Evolutionary conservation across 2,797 vertebrate species (phyloP), one percentile per base, ranked within the genome.

Genomic region (Ctenochaetus hawaiiensis): DNA sequence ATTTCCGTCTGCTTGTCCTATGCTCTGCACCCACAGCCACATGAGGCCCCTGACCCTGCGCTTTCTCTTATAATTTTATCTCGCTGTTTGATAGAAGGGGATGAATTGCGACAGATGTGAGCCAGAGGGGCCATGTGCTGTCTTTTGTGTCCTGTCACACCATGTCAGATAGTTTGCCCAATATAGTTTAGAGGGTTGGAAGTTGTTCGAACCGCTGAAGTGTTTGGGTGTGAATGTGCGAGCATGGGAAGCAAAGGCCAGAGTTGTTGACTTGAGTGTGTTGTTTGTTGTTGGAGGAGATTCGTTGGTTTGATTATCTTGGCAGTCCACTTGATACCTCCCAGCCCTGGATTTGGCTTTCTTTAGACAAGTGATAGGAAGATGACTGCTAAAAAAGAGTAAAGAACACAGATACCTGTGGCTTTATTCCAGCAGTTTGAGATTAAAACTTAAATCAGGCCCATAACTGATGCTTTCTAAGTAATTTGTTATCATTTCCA

Each of bases 1-100:
- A 72, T 77, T 64, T 74, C 74, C 39, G 18, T 59, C 41, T 64
- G 65, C 48, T 47, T 71, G n/a, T 58, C 26, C 47, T 37, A 23
- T 54, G 41, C 63, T 34, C 47, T 68, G 34, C 78, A 79, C 72
- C 71, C 77, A 70, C 72, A 66, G 83, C 58, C 71, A 86, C 84
- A 79, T 49, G 58, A 80, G 63, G 77, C 63, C 77, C 54, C 18
- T 75, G 73, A 88, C 72, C 86, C 83, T 62, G 62, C 1, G 57
- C 80, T 81, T 81, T 90, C 80, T 78, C 74, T 70, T 80, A 75
- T 84, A 87, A 84, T 87, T 54, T 7, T 47, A 80, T 82, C 81
- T 76, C 14, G 41, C 65, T 53, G 58, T 81, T 78, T 78, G 81
- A 85, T 75, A 81, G 81, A 84, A 44, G 77, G 48, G 72, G 69